Conservation (phyloP, 2,888 invertebrate species). For the Cyclophora albipunctata region DNA sequence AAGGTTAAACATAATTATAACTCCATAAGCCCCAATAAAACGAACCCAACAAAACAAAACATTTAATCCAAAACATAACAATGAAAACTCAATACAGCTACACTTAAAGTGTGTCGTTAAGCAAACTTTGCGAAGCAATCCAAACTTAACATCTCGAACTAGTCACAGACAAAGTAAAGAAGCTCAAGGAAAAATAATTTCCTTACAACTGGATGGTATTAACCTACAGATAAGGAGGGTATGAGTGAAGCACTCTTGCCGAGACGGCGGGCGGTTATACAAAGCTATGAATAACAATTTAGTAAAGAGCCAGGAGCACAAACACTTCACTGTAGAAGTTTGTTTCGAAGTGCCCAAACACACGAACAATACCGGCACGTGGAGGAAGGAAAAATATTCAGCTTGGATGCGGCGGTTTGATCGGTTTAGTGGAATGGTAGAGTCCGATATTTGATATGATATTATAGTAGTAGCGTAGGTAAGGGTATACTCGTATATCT, state of each 20-base stretch:
- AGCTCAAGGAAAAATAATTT: constrained; percentile 46
- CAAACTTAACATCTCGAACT: constrained; percentile 34
- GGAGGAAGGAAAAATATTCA: constrained; percentile 43
- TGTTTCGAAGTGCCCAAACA: constrained; percentile 70
- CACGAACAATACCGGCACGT: constrained; percentile 60
- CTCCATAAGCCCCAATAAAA: no score
- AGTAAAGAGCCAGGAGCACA: constrained; percentile 67
- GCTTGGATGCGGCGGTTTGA: no score
- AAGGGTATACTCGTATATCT: no score
- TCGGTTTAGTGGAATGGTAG: no score
- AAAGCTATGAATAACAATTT: constrained; percentile 75
- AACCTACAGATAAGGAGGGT: constrained; percentile 38
- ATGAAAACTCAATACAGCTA: no score
- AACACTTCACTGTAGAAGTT: constrained; percentile 69
- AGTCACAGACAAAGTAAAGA: constrained; percentile 38
- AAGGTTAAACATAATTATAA: no score
- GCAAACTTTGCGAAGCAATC: constrained; percentile 11
- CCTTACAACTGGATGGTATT: constrained; percentile 55
- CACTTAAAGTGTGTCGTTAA: constrained; percentile 8
- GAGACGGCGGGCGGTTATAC: constrained; percentile 57
- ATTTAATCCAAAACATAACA: no score
- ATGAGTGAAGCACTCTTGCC: constrained; percentile 67
- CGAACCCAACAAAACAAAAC: no score
- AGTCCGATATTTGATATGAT: no score
- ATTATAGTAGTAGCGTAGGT: no score